Evolutionary conservation across 2,113 vertebrate genomes (phyloP).

Genomic region (Scartelaos histophorus): DNA sequence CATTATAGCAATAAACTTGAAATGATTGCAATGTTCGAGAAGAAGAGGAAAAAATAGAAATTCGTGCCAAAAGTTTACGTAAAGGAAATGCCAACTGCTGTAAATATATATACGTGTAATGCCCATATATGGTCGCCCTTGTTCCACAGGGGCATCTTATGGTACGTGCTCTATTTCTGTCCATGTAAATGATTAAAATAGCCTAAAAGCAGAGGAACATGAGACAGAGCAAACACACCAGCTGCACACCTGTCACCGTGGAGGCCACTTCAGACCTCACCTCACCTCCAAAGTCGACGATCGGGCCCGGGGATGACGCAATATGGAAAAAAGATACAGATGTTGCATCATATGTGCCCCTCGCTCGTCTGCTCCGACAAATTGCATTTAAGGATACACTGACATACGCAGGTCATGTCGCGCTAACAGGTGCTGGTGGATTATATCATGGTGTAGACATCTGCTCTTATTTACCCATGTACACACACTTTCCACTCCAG

Average conservation of each 20-base stretch:
- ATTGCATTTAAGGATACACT: background rate
- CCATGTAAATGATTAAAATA: conserved; percentile 24
- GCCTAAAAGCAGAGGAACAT: background rate
- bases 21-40: no score
- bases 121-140: conserved; percentile 8
- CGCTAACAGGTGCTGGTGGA: conserved; percentile 28
- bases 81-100: background rate
- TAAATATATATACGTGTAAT: background rate
- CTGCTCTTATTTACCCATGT: background rate
- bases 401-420: conserved; percentile 1
- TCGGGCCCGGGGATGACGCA: conserved; percentile 27
- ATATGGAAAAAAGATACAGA: conserved; percentile 40
- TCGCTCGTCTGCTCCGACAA: background rate
- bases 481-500: conserved; percentile 20
- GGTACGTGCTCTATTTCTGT: conserved; percentile 24
- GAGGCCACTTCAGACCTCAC: conserved; percentile 11
- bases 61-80: background rate
- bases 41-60: background rate
- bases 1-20: no score
- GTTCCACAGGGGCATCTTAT: conserved; percentile 10
- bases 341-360: conserved; percentile 33
- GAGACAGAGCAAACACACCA: background rate
- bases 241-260: conserved; percentile 29
- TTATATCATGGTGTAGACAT: conserved; percentile 20
- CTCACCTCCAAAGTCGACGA: background rate